phyloP scores from a whole-genome alignment of 2,797 vertebrate genomes.

The Apogon hyalosoma region DNA sequence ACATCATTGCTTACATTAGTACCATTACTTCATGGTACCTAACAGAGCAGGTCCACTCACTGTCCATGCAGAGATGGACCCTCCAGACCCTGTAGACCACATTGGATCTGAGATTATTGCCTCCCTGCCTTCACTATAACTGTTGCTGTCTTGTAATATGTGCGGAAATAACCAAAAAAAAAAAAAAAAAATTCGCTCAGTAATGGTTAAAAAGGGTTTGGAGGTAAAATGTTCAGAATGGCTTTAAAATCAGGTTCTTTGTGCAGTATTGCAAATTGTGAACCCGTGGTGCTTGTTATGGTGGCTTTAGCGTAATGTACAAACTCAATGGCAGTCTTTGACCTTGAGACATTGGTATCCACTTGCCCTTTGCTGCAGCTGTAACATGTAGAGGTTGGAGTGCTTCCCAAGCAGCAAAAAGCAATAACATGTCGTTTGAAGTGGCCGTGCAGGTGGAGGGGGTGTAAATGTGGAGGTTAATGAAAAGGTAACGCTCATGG shows the following conservation, averaged over 20 bases:
- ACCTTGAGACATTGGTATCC: conserved; percentile 44
- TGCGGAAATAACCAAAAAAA: too few species aligned
- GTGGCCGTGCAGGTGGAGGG: conserved; percentile 49
- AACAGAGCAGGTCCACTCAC: too few species aligned
- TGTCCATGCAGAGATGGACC: too few species aligned
- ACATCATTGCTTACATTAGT: too few species aligned
- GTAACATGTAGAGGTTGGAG: conserved; percentile 1
- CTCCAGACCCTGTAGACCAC: too few species aligned
- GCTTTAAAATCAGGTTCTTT: neutral
- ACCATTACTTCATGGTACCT: too few species aligned
- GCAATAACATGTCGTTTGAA: conserved; percentile 51
- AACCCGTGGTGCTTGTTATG: too few species aligned
- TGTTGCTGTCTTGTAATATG: too few species aligned
- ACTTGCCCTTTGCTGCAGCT: conserved; percentile 21
- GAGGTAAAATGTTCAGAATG: conserved; percentile 4
- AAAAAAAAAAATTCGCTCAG: too few species aligned
- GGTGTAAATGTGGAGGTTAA: conserved; percentile 54
- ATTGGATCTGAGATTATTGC: too few species aligned
- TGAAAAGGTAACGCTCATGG: conserved; percentile 54
- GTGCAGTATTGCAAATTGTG: neutral
- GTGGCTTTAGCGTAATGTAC: neutral
- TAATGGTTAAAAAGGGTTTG: too few species aligned
- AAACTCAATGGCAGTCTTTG: conserved; percentile 6
- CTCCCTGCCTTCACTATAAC: too few species aligned
- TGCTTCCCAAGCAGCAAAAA: conserved; percentile 21